Percentiles rank a stretch among this genome's conserved stretches.
These are phyloP conservation scores for Agonum fuliginosum DNA, from an alignment of 2,888 invertebrate genomes.

Conservation along the genomic window DNA sequence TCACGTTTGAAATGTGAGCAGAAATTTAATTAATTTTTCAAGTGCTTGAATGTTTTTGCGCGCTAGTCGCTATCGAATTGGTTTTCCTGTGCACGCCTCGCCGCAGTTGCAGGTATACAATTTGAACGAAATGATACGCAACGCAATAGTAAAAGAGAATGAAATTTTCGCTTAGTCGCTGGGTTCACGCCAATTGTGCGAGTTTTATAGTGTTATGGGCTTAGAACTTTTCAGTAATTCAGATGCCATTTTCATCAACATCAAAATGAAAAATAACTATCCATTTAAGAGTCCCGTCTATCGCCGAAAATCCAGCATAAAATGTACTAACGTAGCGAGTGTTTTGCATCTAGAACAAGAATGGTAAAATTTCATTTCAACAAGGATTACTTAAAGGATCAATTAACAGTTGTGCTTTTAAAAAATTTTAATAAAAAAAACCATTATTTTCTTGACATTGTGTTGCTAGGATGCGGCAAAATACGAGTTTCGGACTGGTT, in stretches of 20 bases:
- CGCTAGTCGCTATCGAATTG: background rate
- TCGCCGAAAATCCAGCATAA: too few species aligned
- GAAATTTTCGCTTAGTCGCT: background rate
- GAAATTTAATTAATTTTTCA: constrained; percentile 34
- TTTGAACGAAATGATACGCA: background rate
- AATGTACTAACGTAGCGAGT: too few species aligned
- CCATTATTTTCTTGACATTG: too few species aligned
- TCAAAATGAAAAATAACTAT: background rate
- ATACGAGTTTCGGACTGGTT: too few species aligned
- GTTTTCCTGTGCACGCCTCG: background rate
- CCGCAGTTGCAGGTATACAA: background rate
- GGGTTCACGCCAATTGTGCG: background rate
- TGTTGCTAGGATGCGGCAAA: too few species aligned
- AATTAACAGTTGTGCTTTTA: too few species aligned
- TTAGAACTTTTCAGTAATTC: background rate
- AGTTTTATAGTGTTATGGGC: background rate
- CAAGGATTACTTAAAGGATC: too few species aligned
- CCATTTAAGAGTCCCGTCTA: too few species aligned
- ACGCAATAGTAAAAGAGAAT: background rate
- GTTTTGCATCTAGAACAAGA: too few species aligned
- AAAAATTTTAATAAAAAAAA: too few species aligned
- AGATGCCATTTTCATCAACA: background rate
- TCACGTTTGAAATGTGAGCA: background rate
- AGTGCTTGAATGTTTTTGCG: background rate
- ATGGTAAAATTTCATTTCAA: too few species aligned